Evolutionary conservation across 2,113 vertebrate species (phyloP), one percentile per base, ranked within the genome.

Genomic region (Scalopus aquaticus): DNA sequence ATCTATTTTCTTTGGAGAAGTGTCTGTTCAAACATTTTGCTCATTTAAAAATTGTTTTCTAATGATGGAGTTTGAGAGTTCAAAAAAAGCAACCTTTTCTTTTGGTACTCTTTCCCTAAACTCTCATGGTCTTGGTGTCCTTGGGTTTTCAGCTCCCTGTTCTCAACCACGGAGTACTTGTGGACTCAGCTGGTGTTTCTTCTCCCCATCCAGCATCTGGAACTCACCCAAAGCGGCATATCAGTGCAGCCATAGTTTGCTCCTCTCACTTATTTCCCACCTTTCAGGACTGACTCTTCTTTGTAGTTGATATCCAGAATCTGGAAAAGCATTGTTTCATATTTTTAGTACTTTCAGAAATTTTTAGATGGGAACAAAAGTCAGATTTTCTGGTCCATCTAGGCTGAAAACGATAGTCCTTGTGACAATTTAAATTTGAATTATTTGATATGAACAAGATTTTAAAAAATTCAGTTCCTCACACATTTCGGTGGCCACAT

Each of bases 361-460:
- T 54, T 70, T 82, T 91, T 28, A 67, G 12, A 39, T 65, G 20
- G 49, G 37, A 64, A 3, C 1, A 11, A 88, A 58, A 83, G 56
- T 54, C 42, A 64, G 22, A 11, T 54, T 69, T 69, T 70, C n/a
- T 0, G 6, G 10, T 84, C 16, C 15, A 30, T 67, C 26, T 51
- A 22, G 58, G 51, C 37, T 67, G 30, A 65, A 87, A 82, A 35
- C 15, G 51, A 16, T 28, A 60, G 54, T 72, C 32, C 54, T 77
- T n/a, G 81, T 82, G 37, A 49, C 46, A 37, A 82, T 78, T 86
- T 70, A 90, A 86, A 87, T 85, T 78, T 83, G 24, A 51, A 60
- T 82, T 58, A 82, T 65, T 79, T 91, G 30, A 15, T 28, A 49
- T 30, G 30, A 93, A 87, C 17, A 73, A 32, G 9, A 77, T n/a